phyloP scores from a whole-genome alignment of 2,888 invertebrate genomes.

The Aspidapion aeneum region DNA sequence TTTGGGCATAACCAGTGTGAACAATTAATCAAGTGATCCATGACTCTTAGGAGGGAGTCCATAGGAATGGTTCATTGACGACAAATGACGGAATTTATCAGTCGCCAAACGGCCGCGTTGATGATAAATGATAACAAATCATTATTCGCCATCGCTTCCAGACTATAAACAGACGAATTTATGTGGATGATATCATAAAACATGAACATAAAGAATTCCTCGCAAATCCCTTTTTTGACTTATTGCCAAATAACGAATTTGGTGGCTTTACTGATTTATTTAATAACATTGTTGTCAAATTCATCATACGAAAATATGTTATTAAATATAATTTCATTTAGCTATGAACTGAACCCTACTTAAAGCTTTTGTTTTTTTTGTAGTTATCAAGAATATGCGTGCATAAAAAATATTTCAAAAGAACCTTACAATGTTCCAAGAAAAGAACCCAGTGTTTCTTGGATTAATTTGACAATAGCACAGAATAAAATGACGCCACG shows the following conservation, averaged over 20 bases:
- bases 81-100: not conserved
- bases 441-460: slow-evolving; percentile 41
- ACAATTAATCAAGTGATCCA: not conserved
- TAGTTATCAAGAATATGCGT: too few species aligned
- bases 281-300: too few species aligned
- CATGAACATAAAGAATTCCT: too few species aligned
- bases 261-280: too few species aligned
- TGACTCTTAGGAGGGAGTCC: not conserved
- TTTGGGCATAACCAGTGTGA: too few species aligned
- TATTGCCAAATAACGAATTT: not conserved
- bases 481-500: slow-evolving; percentile 38
- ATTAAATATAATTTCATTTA: too few species aligned
- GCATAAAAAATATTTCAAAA: too few species aligned
- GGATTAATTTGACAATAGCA: slow-evolving; percentile 45
- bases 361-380: too few species aligned
- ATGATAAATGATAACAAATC: not conserved
- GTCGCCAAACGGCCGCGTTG: not conserved
- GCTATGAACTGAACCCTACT: too few species aligned
- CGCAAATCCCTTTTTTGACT: not conserved
- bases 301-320: slow-evolving; percentile 44
- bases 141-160: slow-evolving; percentile 4
- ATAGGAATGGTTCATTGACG: not conserved
- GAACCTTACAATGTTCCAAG: too few species aligned
- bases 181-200: too few species aligned
- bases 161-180: not conserved